Evolutionary conservation across 2,797 vertebrate species (phyloP).

Genomic region (Cuniculus paca): DNA sequence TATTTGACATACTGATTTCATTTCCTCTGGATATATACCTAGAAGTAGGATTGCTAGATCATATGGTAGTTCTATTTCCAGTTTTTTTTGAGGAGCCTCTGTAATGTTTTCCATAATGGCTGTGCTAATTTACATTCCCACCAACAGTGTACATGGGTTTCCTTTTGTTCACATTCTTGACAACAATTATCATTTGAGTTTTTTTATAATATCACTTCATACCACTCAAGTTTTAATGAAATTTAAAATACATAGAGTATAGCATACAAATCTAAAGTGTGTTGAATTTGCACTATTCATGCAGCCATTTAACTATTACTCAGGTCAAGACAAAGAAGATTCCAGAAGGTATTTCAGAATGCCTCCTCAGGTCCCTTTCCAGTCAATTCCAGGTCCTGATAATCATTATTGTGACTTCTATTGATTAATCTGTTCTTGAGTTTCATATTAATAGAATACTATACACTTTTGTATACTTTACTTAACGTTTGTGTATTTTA

Average conservation of each 20-base stretch:
- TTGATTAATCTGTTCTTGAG: slow-evolving; percentile 29
- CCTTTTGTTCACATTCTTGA: not conserved
- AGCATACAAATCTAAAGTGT: not conserved
- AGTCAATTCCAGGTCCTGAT: not conserved
- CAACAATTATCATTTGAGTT: not conserved
- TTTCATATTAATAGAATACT: slow-evolving; percentile 26
- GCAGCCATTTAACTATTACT: not conserved
- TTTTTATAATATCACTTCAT: not conserved
- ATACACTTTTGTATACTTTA: not conserved
- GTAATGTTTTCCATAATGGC: not conserved
- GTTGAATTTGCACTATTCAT: not conserved
- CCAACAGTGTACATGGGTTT: not conserved
- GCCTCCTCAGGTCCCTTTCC: not conserved
- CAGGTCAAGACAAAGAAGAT: not conserved
- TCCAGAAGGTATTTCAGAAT: not conserved
- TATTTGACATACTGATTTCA: slow-evolving; percentile 14
- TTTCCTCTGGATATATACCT: slow-evolving; percentile 31
- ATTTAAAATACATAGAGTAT: not conserved
- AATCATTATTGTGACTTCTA: not conserved
- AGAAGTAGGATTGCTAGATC: not conserved
- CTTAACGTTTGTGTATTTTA: slow-evolving; percentile 13
- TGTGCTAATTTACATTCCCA: not conserved
- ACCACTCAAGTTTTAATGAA: not conserved
- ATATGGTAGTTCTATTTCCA: not conserved
- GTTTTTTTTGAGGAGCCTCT: not conserved